A percentile compares a stretch with the other conserved stretches of the same genome.
These are phyloP conservation scores for Aphelenchoides besseyi DNA, from an alignment of 1,140 invertebrate genomes.

Conservation along the genomic window DNA sequence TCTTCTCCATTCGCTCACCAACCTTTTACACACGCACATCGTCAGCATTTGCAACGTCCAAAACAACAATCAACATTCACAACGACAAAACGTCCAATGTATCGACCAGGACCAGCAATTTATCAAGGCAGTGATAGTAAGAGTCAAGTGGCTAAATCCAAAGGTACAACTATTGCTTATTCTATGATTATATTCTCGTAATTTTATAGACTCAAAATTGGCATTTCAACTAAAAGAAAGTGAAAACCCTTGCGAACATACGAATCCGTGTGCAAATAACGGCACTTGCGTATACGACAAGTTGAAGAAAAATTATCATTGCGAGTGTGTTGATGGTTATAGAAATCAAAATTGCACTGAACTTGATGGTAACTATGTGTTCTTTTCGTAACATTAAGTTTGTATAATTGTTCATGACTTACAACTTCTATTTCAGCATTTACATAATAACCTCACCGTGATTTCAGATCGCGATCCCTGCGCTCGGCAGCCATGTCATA, in stretches of 20 bases:
- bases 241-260: conserved; percentile 14
- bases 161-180: background rate
- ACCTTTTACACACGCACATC: background rate
- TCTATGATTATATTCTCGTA: too few species aligned
- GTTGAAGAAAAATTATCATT: conserved; percentile 19
- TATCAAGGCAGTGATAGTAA: too few species aligned
- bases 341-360: conserved; percentile 38
- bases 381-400: background rate
- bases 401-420: background rate
- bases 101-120: background rate
- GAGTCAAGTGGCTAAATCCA: background rate
- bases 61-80: background rate
- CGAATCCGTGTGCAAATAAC: conserved; percentile 36
- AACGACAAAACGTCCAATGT: background rate
- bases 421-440: background rate
- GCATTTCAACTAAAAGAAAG: background rate
- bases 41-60: conserved; percentile 6
- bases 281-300: conserved; percentile 35
- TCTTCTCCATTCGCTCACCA: too few species aligned
- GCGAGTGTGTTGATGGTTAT: conserved; percentile 30
- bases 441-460: background rate
- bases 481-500: conserved; percentile 25
- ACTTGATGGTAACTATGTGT: conserved; percentile 22
- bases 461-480: conserved; percentile 40
- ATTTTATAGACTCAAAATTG: too few species aligned